phyloP scores from a whole-genome alignment of 53 echinoderm and acorn worm species.

The Actinopyga echinites region DNA sequence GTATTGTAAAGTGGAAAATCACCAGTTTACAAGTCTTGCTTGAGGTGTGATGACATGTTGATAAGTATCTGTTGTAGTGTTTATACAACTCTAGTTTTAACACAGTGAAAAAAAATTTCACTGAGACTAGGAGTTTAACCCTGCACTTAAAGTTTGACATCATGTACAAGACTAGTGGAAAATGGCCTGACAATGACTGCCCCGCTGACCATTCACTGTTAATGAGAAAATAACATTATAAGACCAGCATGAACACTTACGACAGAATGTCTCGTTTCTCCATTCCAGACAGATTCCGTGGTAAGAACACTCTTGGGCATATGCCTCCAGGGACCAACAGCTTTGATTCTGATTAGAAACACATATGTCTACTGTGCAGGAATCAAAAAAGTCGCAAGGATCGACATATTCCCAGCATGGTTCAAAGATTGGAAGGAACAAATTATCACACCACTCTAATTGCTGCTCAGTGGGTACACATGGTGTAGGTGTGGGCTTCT shows the following conservation, averaged over 20 bases:
- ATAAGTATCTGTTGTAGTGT: no score
- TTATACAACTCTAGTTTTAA: no score
- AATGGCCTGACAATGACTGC: no score
- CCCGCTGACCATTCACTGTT: no score
- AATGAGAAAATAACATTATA: neutral
- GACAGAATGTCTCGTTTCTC: constrained; percentile 71
- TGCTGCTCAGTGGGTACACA: constrained; percentile 21
- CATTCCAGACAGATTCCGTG: constrained; percentile 65
- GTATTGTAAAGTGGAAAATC: no score
- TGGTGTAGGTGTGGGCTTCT: neutral
- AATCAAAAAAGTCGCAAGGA: constrained; percentile 21
- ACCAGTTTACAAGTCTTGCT: no score
- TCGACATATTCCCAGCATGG: constrained; percentile 38
- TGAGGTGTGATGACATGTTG: no score
- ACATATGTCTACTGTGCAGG: constrained; percentile 27
- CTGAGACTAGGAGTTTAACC: no score
- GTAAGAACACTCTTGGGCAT: constrained; percentile 43
- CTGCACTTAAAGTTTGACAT: no score
- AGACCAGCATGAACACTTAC: constrained; percentile 49
- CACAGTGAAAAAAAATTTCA: no score
- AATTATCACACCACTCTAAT: constrained; percentile 19
- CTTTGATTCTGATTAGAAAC: neutral
- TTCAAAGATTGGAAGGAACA: constrained; percentile 26
- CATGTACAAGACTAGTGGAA: no score
- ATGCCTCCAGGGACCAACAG: constrained; percentile 75